Evolutionary conservation across 2,797 vertebrate genomes (phyloP).

Genomic region (Ptychobarbus kaznakovi): DNA sequence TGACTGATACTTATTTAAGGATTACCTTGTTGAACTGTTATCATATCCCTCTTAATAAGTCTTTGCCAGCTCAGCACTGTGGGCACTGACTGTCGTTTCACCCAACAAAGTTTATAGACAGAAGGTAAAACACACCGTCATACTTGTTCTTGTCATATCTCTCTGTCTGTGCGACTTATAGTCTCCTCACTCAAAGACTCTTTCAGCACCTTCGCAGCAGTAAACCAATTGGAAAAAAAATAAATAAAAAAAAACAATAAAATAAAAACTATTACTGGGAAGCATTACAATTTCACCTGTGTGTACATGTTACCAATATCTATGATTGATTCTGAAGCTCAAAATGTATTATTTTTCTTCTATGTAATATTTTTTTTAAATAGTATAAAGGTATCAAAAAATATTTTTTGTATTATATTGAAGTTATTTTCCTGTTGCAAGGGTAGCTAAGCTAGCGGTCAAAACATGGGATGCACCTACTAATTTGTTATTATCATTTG

Average conservation of each 20-base stretch:
- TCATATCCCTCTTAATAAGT: conserved; percentile 30
- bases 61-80: conserved; percentile 34
- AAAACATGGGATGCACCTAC: background rate
- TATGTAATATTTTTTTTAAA: background rate
- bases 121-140: conserved; percentile 47
- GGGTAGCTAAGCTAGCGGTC: background rate
- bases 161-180: background rate
- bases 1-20: conserved; percentile 56
- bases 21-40: conserved; percentile 44
- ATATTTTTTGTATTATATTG: background rate
- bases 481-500: background rate
- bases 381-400: background rate
- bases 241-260: background rate
- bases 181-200: conserved; percentile 32
- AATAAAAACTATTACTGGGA: conserved; percentile 47
- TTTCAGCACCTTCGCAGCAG: conserved; percentile 56
- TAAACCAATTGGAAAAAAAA: conserved; percentile 3
- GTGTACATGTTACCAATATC: conserved; percentile 46
- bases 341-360: conserved; percentile 26
- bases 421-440: background rate
- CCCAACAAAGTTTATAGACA: conserved; percentile 37
- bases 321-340: conserved; percentile 1
- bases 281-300: conserved; percentile 54
- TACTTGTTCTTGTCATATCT: conserved; percentile 18
- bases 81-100: conserved; percentile 19